Percentiles rank a stretch among this genome's conserved stretches.
These are phyloP conservation scores for Anarsia innoxiella DNA, from an alignment of 2,888 invertebrate genomes.

Conservation along the genomic window DNA sequence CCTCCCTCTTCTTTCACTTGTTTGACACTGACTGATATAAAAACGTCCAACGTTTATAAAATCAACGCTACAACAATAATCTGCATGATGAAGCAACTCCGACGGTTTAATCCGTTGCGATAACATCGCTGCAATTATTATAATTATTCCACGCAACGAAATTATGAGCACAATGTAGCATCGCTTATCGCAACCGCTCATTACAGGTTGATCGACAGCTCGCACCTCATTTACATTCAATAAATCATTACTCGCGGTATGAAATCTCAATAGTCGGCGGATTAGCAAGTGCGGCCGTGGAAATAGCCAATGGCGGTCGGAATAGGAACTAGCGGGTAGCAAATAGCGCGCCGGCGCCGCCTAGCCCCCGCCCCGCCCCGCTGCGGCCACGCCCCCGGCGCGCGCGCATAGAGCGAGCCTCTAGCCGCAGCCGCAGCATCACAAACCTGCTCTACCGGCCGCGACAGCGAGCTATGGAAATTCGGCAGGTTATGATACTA, in stretches of 20 bases:
- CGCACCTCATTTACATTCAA: conserved; percentile 12
- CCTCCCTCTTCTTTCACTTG: too few relatives aligned
- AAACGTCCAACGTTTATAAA: too few relatives aligned
- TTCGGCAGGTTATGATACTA: too few relatives aligned
- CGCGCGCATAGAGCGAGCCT: conserved; percentile 6
- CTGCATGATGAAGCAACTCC: conserved; percentile 4
- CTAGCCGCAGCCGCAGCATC: conserved; percentile 1
- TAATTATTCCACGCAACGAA: conserved; percentile 5
- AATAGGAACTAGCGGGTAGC: conserved; percentile 19
- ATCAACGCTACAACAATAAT: conserved; percentile 1
- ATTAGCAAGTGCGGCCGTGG: not conserved
- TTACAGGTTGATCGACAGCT: conserved; percentile 7
- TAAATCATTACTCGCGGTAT: conserved; percentile 9
- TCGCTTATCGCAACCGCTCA: conserved; percentile 7
- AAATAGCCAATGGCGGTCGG: conserved; percentile 13
- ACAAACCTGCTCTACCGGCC: too few relatives aligned
- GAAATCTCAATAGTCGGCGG: conserved; percentile 8
- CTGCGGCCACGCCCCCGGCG: conserved; percentile 18
- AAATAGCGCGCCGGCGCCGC: conserved; percentile 44
- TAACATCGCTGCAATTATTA: conserved; percentile 9
- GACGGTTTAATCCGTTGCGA: conserved; percentile 5
- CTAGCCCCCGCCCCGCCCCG: conserved; percentile 23
- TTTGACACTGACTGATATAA: too few relatives aligned
- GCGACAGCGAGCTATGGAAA: too few relatives aligned
- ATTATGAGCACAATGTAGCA: conserved; percentile 2